Evolutionary conservation across 2,113 vertebrate genomes (phyloP), one percentile per base, ranked within the genome.

Genomic region (Sphaerodactylus townsendi): DNA sequence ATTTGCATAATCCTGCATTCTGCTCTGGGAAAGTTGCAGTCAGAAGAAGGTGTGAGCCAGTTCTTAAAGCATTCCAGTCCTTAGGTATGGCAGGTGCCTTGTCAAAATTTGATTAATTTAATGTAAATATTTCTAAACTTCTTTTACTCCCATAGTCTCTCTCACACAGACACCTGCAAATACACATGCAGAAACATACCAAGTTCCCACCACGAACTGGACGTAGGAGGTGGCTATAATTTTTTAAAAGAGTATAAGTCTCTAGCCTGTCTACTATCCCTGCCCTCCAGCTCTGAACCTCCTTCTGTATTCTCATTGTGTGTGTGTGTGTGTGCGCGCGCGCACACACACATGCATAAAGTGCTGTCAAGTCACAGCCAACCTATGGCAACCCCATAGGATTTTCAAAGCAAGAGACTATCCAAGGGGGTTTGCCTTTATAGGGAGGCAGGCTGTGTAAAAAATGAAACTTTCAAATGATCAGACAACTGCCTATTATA

Each of bases 1-100:
- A 72, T 79, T 72, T 79, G n/a, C 76, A 64, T 85, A 85, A 85
- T 64, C 68, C n/a, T 37, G 8, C 35, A 78, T 85, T 62, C 80
- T 62, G 37, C 53, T 81, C 33, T 33, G 41, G 64, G 75, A 77
- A 77, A 15, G 48, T 14, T n/a, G 19, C 48, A 77, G 33, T 37
- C 15, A 25, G 50, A 78, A 46, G 19, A 64, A 79, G 46, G 15
- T 28, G 23, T 62, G 23, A 46, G 14, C 66, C 4, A 19, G 53
- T 37, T 37, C 41, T 50, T n/a, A 72, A 79, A 23, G n/a, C 69
- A 62, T 39, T 37, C 35, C 77, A 56, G 41, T 84, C 53, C 68
- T 70, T 37, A 19, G 23, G 41, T 19, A 37, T 70, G 30, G 21
- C 9, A 69, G 48, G 48, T 59, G 23, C 37, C 56, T 72, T 21